Percentiles rank a stretch among this genome's conserved stretches.
Evolutionary conservation across 2,888 invertebrate genomes (phyloP).

Genomic region (Encarsia formosa): DNA sequence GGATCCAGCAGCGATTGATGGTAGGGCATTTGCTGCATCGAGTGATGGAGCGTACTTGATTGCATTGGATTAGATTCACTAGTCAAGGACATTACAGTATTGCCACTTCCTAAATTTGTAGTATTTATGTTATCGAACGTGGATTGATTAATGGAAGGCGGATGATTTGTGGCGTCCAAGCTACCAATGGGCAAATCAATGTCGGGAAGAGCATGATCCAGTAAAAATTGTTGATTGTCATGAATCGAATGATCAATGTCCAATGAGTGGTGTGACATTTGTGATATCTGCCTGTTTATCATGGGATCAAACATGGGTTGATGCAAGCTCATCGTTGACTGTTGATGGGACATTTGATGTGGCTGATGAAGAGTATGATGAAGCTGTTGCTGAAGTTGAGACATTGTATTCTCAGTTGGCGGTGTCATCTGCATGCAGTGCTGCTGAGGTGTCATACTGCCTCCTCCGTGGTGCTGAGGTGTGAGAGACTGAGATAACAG

Average conservation of each 20-base stretch:
- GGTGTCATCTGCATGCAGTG: slow-evolving; percentile 40
- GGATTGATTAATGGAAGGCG: slow-evolving; percentile 12
- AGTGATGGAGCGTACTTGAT: slow-evolving; percentile 10
- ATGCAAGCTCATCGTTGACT: slow-evolving; percentile 36
- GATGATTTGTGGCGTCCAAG: slow-evolving; percentile 38
- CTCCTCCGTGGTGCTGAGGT: slow-evolving; percentile 37
- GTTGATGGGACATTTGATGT: slow-evolving; percentile 26
- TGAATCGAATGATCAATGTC: slow-evolving; percentile 36
- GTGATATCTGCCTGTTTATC: slow-evolving; percentile 43
- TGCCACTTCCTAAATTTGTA: slow-evolving; percentile 18
- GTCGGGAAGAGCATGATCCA: slow-evolving; percentile 46
- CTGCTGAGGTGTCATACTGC: slow-evolving; percentile 40
- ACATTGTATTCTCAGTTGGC: slow-evolving; percentile 36
- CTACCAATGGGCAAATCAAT: slow-evolving; percentile 45
- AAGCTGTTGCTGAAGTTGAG: slow-evolving; percentile 22
- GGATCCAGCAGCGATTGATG: slow-evolving; percentile 25
- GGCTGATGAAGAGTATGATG: slow-evolving; percentile 22
- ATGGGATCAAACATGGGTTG: slow-evolving; percentile 43
- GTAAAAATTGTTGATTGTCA: slow-evolving; percentile 42
- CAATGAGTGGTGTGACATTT: slow-evolving; percentile 35
- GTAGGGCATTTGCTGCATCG: slow-evolving; percentile 15
- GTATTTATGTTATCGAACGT: slow-evolving; percentile 19
- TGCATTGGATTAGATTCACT: slow-evolving; percentile 17
- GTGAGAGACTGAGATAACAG: slow-evolving; percentile 38
- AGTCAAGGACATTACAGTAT: slow-evolving; percentile 23